A percentile compares a stretch with the other conserved stretches of the same genome.
Evolutionary conservation across 2,797 vertebrate species (phyloP).

Genomic region (Dryobates pubescens): DNA sequence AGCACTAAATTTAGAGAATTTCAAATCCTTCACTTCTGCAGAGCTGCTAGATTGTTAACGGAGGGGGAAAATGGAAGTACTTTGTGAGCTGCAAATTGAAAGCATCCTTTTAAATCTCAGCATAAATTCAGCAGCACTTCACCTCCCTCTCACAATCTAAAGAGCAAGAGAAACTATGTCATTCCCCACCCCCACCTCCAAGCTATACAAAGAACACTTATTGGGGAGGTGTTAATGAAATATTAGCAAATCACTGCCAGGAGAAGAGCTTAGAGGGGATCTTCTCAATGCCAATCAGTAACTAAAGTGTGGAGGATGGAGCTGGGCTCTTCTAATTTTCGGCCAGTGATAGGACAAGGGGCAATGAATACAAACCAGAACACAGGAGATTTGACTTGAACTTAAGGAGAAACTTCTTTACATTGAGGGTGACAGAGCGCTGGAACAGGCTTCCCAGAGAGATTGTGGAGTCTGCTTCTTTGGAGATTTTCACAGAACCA

Average conservation of each 20-base stretch:
- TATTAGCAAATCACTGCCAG: constrained; percentile 22
- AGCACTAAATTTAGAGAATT: constrained; percentile 35
- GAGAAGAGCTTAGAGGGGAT: not conserved
- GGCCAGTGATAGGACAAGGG: too few species aligned
- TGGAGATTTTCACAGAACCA: too few species aligned
- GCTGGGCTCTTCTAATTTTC: too few species aligned
- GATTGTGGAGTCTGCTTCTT: too few species aligned
- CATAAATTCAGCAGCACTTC: constrained; percentile 16
- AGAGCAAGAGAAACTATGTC: not conserved
- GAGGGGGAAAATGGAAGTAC: not conserved
- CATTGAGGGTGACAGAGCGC: too few species aligned
- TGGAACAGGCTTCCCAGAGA: too few species aligned
- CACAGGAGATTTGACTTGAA: too few species aligned
- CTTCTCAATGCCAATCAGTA: too few species aligned
- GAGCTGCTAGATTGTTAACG: constrained; percentile 20
- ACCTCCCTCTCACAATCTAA: constrained; percentile 30
- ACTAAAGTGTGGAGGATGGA: too few species aligned
- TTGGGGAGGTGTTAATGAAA: constrained; percentile 35
- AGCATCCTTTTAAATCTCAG: constrained; percentile 12
- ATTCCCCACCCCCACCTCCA: not conserved
- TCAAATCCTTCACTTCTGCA: constrained; percentile 14
- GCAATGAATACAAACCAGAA: too few species aligned
- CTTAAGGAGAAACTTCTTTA: too few species aligned
- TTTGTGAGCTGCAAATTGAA: constrained; percentile 38
- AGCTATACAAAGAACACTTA: not conserved